Evolutionary conservation across 2,113 vertebrate species (phyloP), one percentile per base, ranked within the genome.

Genomic region (Burhinus oedicnemus): DNA sequence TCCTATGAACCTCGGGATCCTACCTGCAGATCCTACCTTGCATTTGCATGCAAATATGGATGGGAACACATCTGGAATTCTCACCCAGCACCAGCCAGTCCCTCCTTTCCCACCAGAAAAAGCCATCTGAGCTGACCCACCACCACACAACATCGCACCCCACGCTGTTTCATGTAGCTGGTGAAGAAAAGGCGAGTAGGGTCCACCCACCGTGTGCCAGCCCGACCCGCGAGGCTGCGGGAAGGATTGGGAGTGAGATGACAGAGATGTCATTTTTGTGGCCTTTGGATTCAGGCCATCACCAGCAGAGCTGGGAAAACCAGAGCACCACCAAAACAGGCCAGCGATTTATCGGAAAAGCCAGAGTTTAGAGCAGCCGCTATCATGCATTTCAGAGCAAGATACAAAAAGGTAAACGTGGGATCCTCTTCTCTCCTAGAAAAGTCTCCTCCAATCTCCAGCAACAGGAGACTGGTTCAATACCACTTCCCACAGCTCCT

Each of bases 181-280:
- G 49, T 7, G 38, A 22, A 26, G 40, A 47, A 22, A 22, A 45
- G 34, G 17, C 0, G 1, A 68, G n/a, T 27, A 12, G 52, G 38
- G 45, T n/a, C 54, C 34, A 20, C 32, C 18, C 8, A 4, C 36
- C 2, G 1, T 6, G 12, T 8, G 44, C 36, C 52, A 44, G 61
- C 52, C 36, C 1, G 0, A 34, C 14, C 45, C 34, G 0, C 1
- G 9, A 18, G 45, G 32, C 23, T 51, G 42, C 0, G 1, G 86
- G 60, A 11, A 22, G 17, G 23, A 15, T 12, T 19, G 42, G 47
- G n/a, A 55, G 7, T 2, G 29, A 42, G 29, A 60, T 0, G 1
- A 32, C 58, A 30, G 58, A 38, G 20, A 12, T 34, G 23, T 22
- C 11, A 2, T 57, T 36, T 76, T 2, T 15, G 11, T 25, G 44